Conservation (phyloP, 2,797 vertebrate genomes). For the Anomalospiza imberbis region DNA sequence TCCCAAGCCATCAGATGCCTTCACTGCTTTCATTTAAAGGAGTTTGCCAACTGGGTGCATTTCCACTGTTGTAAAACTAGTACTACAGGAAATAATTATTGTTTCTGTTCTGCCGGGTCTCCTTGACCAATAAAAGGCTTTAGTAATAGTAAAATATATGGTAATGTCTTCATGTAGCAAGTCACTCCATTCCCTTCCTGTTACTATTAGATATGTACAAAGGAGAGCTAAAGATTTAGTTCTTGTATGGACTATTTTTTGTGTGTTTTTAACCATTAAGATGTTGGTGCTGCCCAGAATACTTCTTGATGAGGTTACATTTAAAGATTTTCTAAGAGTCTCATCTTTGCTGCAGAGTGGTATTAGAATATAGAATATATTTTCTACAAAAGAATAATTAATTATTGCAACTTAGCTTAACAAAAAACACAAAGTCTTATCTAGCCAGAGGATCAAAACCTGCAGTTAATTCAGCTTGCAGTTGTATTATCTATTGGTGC, state of each 20-base stretch:
- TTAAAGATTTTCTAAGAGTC: not conserved
- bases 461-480: not conserved
- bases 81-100: not conserved
- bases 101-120: not conserved
- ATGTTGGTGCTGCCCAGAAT: not conserved
- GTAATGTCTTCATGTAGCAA: not conserved
- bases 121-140: not conserved
- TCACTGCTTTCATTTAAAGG: not conserved
- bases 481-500: not conserved
- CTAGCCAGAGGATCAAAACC: not conserved
- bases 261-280: not conserved
- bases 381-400: not conserved
- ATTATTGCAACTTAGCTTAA: not conserved
- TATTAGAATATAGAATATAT: not conserved
- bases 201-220: not conserved
- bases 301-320: not conserved
- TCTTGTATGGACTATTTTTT: not conserved
- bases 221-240: not conserved
- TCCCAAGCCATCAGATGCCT: not conserved
- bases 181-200: not conserved
- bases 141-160: not conserved
- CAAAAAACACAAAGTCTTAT: not conserved
- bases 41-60: not conserved
- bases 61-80: not conserved
- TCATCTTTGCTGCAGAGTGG: not conserved